Conservation (phyloP, 2,113 vertebrate genomes). For the Barnardius zonarius region DNA sequence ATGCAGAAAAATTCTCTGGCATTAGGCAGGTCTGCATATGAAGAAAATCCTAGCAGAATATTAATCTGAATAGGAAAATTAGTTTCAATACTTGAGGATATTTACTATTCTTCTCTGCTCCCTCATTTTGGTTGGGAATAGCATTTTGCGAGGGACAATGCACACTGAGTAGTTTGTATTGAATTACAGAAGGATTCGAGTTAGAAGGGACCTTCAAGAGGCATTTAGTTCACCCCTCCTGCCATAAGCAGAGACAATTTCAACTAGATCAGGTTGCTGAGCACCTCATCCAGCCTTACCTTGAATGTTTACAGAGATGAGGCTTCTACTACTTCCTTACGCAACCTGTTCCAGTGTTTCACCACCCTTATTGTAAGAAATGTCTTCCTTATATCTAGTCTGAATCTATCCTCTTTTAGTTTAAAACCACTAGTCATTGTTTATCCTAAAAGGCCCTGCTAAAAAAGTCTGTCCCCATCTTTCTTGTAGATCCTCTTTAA, state of each 20-base stretch:
- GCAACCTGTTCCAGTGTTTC: background rate
- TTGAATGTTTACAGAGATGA: background rate
- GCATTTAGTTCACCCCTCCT: background rate
- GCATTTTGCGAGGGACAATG: background rate
- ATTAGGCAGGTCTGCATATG: background rate
- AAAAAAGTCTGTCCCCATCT: background rate
- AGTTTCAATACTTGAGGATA: background rate
- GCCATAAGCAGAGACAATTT: background rate
- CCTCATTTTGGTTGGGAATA: background rate
- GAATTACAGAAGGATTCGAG: background rate
- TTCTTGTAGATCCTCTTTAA: background rate
- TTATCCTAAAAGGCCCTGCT: background rate
- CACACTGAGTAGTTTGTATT: background rate
- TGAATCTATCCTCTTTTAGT: background rate
- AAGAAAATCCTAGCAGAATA: background rate
- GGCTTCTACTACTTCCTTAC: too few relatives aligned
- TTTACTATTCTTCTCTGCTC: background rate
- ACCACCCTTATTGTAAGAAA: background rate
- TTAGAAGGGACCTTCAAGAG: background rate
- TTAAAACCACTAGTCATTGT: background rate
- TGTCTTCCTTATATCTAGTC: background rate
- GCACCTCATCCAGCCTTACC: fast-evolving
- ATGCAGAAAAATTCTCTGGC: background rate
- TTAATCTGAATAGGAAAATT: background rate
- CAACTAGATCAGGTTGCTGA: background rate